Evolutionary conservation across 2,888 invertebrate genomes (phyloP).

Genomic region (Aplocera efformata): DNA sequence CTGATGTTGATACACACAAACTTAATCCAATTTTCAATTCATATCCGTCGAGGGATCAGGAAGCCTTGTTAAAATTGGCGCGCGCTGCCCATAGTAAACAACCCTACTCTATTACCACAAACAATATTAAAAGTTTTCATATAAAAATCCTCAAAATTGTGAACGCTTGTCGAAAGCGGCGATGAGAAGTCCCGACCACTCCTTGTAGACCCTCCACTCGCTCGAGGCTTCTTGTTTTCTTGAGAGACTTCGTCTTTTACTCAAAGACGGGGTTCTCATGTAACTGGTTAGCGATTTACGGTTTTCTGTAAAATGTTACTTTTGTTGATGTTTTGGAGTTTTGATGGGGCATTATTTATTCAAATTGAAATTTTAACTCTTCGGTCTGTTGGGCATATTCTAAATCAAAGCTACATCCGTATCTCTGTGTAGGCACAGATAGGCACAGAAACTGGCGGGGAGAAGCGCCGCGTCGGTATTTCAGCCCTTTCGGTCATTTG

Average conservation of each 20-base stretch:
- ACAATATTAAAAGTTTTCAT: conserved; percentile 33
- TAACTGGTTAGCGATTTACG: conserved; percentile 29
- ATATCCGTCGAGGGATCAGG: too few relatives aligned
- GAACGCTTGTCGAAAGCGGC: conserved; percentile 29
- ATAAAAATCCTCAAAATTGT: conserved; percentile 32
- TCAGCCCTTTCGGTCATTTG: conserved; percentile 8
- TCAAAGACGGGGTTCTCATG: conserved; percentile 19
- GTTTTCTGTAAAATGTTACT: conserved; percentile 32
- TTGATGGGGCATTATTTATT: neutral
- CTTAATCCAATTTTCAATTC: too few relatives aligned
- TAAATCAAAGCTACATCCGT: too few relatives aligned
- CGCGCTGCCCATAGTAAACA: too few relatives aligned
- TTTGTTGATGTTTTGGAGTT: conserved; percentile 3
- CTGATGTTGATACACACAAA: too few relatives aligned
- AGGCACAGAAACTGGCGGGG: neutral
- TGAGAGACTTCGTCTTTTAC: conserved; percentile 12
- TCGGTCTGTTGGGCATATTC: too few relatives aligned
- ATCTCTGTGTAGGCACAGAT: neutral
- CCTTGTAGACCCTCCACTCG: conserved; percentile 20
- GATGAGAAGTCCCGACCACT: conserved; percentile 20
- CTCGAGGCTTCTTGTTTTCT: conserved; percentile 19
- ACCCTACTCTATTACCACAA: conserved; percentile 19
- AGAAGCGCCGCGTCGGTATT: neutral
- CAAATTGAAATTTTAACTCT: too few relatives aligned
- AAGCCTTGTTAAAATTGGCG: too few relatives aligned